Conservation (phyloP, 2,888 invertebrate genomes). For the Drosophila meridiana region DNA sequence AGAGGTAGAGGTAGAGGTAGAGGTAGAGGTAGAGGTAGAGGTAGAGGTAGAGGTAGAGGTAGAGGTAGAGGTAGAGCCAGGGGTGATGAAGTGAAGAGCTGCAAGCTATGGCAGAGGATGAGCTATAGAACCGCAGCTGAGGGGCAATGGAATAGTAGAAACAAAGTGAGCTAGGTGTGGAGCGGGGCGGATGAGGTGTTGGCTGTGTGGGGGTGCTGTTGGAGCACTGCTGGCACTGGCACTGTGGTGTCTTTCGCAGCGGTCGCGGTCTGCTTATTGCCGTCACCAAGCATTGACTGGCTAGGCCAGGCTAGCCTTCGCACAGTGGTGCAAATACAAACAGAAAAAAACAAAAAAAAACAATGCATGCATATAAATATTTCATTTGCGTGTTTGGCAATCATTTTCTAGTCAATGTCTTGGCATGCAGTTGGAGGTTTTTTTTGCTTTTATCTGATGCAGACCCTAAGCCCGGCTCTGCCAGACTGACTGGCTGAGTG, state of each 20-base stretch:
- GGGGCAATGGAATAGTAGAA: background rate
- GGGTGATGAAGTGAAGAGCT: background rate
- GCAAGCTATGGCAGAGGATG: background rate
- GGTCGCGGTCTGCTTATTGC: conserved; percentile 80
- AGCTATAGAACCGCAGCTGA: background rate
- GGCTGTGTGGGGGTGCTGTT: conserved; percentile 11
- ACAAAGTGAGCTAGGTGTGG: background rate
- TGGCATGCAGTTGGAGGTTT: conserved; percentile 80
- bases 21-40: background rate
- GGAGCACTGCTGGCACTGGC: background rate
- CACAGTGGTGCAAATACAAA: conserved; percentile 64
- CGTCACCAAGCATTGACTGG: conserved; percentile 36
- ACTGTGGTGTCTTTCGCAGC: conserved; percentile 63
- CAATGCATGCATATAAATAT: conserved; percentile 81
- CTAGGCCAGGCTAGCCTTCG: conserved; percentile 48
- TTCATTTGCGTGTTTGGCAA: conserved; percentile 82
- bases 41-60: background rate
- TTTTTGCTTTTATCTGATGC: conserved; percentile 76
- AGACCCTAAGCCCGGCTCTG: conserved; percentile 32
- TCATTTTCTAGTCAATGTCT: conserved; percentile 84
- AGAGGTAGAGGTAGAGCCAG: background rate
- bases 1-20: background rate
- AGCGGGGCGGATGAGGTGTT: background rate
- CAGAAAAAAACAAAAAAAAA: conserved; percentile 39
- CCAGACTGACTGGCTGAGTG: background rate